Evolutionary conservation across 2,888 invertebrate genomes (phyloP).

Genomic region (Dicroscelio sp.): DNA sequence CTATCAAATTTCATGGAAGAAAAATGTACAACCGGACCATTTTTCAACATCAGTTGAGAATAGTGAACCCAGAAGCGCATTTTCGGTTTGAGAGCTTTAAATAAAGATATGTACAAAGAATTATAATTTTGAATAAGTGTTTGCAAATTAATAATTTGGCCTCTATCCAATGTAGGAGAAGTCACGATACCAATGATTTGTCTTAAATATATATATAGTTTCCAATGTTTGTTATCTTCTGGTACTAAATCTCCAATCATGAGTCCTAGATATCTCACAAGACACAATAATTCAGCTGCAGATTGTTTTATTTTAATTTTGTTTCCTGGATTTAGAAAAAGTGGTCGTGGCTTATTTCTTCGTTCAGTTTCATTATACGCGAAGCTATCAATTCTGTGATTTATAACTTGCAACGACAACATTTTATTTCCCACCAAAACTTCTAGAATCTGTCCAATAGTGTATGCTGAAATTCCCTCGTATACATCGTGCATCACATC

Average conservation of each 20-base stretch:
- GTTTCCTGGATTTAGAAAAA: conserved; percentile 47
- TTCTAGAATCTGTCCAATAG: conserved; percentile 45
- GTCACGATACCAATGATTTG: conserved; percentile 12
- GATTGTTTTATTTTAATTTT: conserved; percentile 53
- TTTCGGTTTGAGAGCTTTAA: conserved; percentile 58
- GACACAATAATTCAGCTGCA: neutral
- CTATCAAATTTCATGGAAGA: conserved; percentile 60
- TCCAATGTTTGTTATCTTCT: conserved; percentile 32
- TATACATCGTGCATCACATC: conserved; percentile 56
- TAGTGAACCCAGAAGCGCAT: conserved; percentile 60
- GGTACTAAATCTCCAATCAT: conserved; percentile 61
- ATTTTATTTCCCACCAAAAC: conserved; percentile 34
- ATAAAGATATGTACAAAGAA: conserved; percentile 44
- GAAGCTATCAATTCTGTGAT: conserved; percentile 52
- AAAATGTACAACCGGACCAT: conserved; percentile 61
- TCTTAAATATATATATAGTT: neutral
- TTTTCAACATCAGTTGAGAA: conserved; percentile 39
- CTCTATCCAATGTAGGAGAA: neutral
- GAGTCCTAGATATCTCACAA: conserved; percentile 35
- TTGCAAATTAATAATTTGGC: neutral
- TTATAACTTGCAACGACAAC: conserved; percentile 46
- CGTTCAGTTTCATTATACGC: conserved; percentile 27
- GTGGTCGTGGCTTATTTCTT: conserved; percentile 60
- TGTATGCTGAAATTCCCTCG: conserved; percentile 61
- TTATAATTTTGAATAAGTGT: conserved; percentile 43